phyloP scores from a whole-genome alignment of 2,888 invertebrate genomes.

The Spicauda simplicius region DNA sequence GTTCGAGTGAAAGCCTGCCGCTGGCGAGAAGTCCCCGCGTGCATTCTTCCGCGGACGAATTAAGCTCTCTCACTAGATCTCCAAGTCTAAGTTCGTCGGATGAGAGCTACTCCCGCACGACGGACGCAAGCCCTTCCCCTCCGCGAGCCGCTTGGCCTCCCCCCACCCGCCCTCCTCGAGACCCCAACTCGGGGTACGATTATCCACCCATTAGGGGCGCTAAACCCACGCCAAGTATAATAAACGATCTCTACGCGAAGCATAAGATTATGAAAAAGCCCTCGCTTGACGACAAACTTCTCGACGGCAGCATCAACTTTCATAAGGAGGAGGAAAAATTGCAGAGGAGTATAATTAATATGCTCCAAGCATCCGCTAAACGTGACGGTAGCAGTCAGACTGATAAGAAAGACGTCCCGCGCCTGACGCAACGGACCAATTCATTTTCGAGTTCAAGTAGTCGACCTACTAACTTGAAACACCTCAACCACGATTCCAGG shows the following conservation, averaged over 20 bases:
- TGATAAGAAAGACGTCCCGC: slow-evolving; percentile 85
- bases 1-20: slow-evolving; percentile 88
- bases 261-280: slow-evolving; percentile 72
- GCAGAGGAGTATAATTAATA: slow-evolving; percentile 78
- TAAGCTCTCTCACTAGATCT: slow-evolving; percentile 92
- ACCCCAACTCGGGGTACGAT: slow-evolving; percentile 81
- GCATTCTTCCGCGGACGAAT: slow-evolving; percentile 92
- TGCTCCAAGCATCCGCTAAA: slow-evolving; percentile 84
- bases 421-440: slow-evolving; percentile 70
- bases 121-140: slow-evolving; percentile 87
- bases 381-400: slow-evolving; percentile 88
- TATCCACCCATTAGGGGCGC: slow-evolving; percentile 85
- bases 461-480: slow-evolving; percentile 80
- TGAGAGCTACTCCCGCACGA: slow-evolving; percentile 93
- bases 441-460: slow-evolving; percentile 83
- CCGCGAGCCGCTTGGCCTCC: slow-evolving; percentile 84
- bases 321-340: slow-evolving; percentile 80
- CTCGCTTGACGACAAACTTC: slow-evolving; percentile 71
- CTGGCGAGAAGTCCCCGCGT: slow-evolving; percentile 85
- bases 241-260: slow-evolving; percentile 73
- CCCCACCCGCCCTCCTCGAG: slow-evolving; percentile 71
- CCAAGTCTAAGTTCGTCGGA: slow-evolving; percentile 94
- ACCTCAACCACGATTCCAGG: slow-evolving; percentile 78
- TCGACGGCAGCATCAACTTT: slow-evolving; percentile 66
- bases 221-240: slow-evolving; percentile 67